Conservation (phyloP, 1,140 invertebrate genomes). For the Metopolophium dirhodum region DNA sequence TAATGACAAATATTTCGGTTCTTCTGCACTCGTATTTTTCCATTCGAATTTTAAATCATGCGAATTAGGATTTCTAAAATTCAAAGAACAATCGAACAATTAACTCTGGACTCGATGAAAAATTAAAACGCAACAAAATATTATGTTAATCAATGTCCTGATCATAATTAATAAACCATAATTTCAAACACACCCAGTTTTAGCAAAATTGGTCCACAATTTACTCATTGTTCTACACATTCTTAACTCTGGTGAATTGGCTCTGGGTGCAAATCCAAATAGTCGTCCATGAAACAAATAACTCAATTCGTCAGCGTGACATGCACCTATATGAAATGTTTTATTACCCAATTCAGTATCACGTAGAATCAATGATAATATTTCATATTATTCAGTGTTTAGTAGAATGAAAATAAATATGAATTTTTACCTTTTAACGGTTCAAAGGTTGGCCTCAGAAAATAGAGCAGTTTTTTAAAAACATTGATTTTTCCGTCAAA, state of each 20-base stretch:
- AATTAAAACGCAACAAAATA: not conserved
- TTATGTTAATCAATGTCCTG: too few species aligned
- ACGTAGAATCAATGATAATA: too few species aligned
- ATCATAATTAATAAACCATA: not conserved
- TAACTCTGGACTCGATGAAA: not conserved
- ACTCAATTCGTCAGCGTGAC: slow-evolving; percentile 59
- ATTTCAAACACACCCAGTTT: slow-evolving; percentile 54
- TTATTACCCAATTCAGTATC: not conserved
- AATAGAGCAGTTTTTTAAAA: slow-evolving; percentile 13
- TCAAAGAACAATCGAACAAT: not conserved
- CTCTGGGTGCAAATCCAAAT: not conserved
- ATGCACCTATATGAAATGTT: slow-evolving; percentile 57
- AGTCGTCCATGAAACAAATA: slow-evolving; percentile 58
- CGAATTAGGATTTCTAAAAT: slow-evolving; percentile 44
- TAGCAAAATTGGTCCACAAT: slow-evolving; percentile 59
- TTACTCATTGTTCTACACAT: slow-evolving; percentile 50
- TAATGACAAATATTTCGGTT: slow-evolving; percentile 32
- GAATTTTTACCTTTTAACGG: slow-evolving; percentile 34
- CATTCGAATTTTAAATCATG: not conserved
- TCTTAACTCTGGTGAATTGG: slow-evolving; percentile 18
- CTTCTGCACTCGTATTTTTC: not conserved
- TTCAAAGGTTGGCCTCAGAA: not conserved
- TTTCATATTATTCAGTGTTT: too few species aligned
- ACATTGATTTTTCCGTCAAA: slow-evolving; percentile 34
- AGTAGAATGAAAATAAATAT: not conserved